Conservation (phyloP, 1,140 invertebrate genomes). For the Neodiprion virginianus region DNA sequence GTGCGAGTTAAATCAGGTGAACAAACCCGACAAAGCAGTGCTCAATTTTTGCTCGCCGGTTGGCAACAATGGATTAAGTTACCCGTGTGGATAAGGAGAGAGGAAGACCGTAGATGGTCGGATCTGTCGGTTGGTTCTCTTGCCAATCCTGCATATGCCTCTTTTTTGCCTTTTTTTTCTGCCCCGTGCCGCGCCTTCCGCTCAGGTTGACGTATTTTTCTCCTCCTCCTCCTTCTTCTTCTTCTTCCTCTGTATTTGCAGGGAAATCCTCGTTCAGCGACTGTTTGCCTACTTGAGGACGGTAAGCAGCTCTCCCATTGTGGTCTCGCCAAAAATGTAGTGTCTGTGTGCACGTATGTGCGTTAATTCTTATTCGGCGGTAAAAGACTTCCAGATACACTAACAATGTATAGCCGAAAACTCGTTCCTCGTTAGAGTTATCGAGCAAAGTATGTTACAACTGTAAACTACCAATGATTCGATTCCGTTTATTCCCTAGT, state of each 20-base stretch:
- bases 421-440: too few species aligned
- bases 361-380: too few species aligned
- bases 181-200: background rate
- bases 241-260: background rate
- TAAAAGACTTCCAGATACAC: too few species aligned
- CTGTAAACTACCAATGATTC: too few species aligned
- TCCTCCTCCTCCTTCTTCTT: background rate
- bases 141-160: slow-evolving; percentile 12
- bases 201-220: background rate
- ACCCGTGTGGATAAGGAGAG: background rate
- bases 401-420: too few species aligned
- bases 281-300: slow-evolving; percentile 1
- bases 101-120: slow-evolving; percentile 19
- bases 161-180: slow-evolving; percentile 16
- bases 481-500: too few species aligned
- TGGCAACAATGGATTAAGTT: slow-evolving; percentile 19
- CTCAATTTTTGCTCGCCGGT: slow-evolving; percentile 17
- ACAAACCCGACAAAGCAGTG: slow-evolving; percentile 36
- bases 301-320: slow-evolving; percentile 1
- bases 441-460: too few species aligned
- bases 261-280: background rate
- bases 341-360: too few species aligned
- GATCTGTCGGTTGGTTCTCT: slow-evolving; percentile 35
- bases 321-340: background rate
- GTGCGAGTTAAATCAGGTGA: slow-evolving; percentile 59